These are phyloP conservation scores for Lingula anatina DNA, from an alignment of 2,888 invertebrate genomes.

Conservation along the genomic window DNA sequence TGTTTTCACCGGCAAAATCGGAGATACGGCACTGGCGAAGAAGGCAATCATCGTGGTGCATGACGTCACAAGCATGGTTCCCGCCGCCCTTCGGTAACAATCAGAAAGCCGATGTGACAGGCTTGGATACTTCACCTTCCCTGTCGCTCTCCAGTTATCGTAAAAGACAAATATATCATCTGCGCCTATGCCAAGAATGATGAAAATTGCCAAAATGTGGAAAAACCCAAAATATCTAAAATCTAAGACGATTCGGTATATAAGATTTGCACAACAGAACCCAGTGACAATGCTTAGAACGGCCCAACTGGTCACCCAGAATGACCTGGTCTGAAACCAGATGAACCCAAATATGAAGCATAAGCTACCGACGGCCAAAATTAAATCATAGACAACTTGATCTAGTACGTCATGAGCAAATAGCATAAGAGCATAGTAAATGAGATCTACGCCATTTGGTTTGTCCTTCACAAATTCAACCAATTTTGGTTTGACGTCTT, in stretches of 20 bases:
- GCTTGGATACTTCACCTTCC: constrained; percentile 13
- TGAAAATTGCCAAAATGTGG: constrained; percentile 27
- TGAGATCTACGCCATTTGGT: constrained; percentile 12
- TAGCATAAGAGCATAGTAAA: constrained; percentile 19
- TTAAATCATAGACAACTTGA: constrained; percentile 21
- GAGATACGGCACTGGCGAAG: constrained; percentile 26
- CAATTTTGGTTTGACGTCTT: constrained; percentile 14
- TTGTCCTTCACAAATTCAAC: constrained; percentile 2
- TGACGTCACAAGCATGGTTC: constrained; percentile 31
- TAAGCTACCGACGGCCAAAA: constrained; percentile 21
- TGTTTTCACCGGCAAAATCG: constrained; percentile 27
- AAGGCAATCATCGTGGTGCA: constrained; percentile 29
- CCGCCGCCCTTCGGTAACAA: constrained; percentile 22
- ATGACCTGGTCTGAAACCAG: constrained; percentile 24
- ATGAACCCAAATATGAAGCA: constrained; percentile 26
- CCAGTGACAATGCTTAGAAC: constrained; percentile 24
- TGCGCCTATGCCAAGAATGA: constrained; percentile 29
- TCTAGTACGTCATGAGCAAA: constrained; percentile 17
- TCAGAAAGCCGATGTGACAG: constrained; percentile 24
- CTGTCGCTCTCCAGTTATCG: constrained; percentile 26
- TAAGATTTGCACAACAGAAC: constrained; percentile 17
- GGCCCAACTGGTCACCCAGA: constrained; percentile 24
- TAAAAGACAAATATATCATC: constrained; percentile 30
- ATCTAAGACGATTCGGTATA: constrained; percentile 5
- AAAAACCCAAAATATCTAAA: constrained; percentile 26